These are phyloP conservation scores for Trachelus iudaicus DNA, from an alignment of 2,888 invertebrate species.

Conservation along the genomic window DNA sequence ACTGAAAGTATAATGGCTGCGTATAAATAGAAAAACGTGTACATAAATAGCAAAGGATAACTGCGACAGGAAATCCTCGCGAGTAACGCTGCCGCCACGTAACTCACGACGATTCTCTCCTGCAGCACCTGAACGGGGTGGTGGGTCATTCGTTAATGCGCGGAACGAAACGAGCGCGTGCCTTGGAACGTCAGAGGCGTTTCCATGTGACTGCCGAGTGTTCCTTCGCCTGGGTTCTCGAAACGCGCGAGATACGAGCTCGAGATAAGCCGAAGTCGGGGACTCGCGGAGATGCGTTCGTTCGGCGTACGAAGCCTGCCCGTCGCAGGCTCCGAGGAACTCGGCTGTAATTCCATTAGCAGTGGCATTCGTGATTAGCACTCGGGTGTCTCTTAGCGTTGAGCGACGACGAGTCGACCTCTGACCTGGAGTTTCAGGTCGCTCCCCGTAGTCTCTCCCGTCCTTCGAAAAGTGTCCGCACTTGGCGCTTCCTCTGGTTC, in stretches of 20 bases:
- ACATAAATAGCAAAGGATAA: not conserved
- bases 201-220: not conserved
- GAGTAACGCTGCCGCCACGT: not conserved
- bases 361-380: not conserved
- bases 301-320: not conserved
- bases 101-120: not conserved
- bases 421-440: not conserved
- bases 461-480: not conserved
- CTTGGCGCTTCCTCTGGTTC: not conserved
- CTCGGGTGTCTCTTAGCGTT: not conserved
- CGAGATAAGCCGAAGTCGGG: not conserved
- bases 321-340: not conserved
- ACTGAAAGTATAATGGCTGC: not conserved
- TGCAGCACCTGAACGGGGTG: not conserved
- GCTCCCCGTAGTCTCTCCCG: not conserved
- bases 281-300: not conserved
- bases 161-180: not conserved
- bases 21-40: not conserved
- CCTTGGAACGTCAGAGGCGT: not conserved
- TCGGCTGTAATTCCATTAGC: not conserved
- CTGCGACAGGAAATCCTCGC: not conserved
- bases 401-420: not conserved
- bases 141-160: not conserved
- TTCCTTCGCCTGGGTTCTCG: no score
- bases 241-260: not conserved